A percentile compares a stretch with the other conserved stretches of the same genome.
Evolutionary conservation across 2,888 invertebrate species (phyloP).

Genomic region (Drosophila longiperda): DNA sequence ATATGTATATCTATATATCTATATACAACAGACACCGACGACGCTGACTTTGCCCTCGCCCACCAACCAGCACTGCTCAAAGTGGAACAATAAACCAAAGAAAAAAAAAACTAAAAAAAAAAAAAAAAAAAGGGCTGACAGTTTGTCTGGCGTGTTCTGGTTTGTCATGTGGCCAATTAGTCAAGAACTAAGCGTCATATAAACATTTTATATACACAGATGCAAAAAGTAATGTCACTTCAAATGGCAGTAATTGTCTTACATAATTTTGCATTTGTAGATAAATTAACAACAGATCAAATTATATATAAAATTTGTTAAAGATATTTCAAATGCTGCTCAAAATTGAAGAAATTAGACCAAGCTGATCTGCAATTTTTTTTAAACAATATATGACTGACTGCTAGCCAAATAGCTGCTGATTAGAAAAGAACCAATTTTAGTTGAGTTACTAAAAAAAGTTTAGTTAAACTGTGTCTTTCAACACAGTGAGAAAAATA

Average conservation of each 20-base stretch:
- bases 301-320: not conserved
- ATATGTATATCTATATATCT: constrained; percentile 5
- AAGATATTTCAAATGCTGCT: too few species aligned
- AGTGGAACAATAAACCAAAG: constrained; percentile 58
- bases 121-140: constrained; percentile 72
- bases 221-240: not conserved
- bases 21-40: constrained; percentile 5
- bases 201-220: not conserved
- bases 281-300: not conserved
- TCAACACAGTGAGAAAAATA: not conserved
- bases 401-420: not conserved
- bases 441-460: too few species aligned
- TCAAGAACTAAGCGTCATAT: constrained; percentile 12
- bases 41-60: constrained; percentile 38
- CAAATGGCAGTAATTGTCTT: not conserved
- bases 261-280: too few species aligned
- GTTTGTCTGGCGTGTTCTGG: constrained; percentile 54
- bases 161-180: constrained; percentile 55
- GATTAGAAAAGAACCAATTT: not conserved
- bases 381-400: too few species aligned
- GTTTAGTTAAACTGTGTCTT: not conserved
- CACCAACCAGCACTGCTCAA: constrained; percentile 39
- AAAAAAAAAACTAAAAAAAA: not conserved
- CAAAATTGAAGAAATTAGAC: too few species aligned
- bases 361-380: too few species aligned